Conservation (phyloP, 2,113 vertebrate genomes). For the Poeciliopsis prolifica region DNA sequence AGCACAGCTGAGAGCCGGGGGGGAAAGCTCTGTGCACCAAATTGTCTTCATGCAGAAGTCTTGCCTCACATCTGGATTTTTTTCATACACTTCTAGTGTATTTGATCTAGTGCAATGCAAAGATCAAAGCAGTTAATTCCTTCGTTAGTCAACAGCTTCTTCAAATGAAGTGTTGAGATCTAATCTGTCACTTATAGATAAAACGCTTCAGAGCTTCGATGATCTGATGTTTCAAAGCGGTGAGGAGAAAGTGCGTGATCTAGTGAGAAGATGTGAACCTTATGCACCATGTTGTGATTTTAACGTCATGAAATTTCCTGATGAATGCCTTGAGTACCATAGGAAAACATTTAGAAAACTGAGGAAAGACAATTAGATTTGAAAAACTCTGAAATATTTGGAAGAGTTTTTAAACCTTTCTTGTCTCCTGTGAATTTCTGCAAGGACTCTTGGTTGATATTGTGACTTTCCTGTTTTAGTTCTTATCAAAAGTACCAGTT, state of each 20-base stretch:
- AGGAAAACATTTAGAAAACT: neutral
- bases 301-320: neutral
- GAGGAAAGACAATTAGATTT: too few relatives aligned
- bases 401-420: neutral
- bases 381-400: neutral
- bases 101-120: neutral
- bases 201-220: neutral
- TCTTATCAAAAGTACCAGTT: neutral
- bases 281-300: neutral
- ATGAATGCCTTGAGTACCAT: neutral
- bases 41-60: neutral
- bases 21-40: slow-evolving; percentile 8
- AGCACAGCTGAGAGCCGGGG: slow-evolving; percentile 18
- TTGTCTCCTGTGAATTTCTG: too few relatives aligned
- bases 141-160: neutral
- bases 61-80: neutral
- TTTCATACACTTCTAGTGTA: neutral
- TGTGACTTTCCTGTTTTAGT: neutral
- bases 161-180: slow-evolving; percentile 18
- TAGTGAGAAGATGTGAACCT: neutral
- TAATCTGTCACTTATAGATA: neutral
- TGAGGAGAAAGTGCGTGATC: neutral
- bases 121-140: slow-evolving; percentile 18
- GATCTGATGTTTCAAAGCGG: neutral
- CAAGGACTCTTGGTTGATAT: too few relatives aligned